Evolutionary conservation across 2,888 invertebrate genomes (phyloP).

Genomic region (Eilema depressum): DNA sequence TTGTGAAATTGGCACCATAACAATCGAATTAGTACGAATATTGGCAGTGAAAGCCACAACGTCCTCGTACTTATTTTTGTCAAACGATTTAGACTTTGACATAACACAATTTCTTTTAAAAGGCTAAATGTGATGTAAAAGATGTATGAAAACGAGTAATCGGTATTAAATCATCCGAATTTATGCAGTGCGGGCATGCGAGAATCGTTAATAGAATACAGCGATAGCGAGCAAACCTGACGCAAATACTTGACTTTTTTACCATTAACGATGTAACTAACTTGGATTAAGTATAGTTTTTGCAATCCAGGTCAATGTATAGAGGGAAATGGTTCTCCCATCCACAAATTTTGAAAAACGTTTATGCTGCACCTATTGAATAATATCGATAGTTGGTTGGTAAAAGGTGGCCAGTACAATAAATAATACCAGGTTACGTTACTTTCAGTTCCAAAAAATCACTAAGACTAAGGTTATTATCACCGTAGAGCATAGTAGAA

Average conservation of each 20-base stretch:
- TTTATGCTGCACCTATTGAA: too few species aligned
- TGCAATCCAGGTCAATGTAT: neutral
- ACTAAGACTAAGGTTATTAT: too few species aligned
- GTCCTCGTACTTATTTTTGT: neutral
- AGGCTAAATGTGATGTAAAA: conserved; percentile 5
- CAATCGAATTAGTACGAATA: too few species aligned
- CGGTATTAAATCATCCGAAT: conserved; percentile 40
- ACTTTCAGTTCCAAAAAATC: too few species aligned
- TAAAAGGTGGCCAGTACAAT: too few species aligned
- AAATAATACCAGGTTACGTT: too few species aligned
- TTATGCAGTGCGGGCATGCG: conserved; percentile 39
- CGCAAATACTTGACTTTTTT: conserved; percentile 20
- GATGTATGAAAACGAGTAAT: conserved; percentile 28
- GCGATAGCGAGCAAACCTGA: conserved; percentile 57
- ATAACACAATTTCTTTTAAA: neutral
- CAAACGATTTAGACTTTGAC: neutral
- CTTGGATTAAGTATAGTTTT: neutral
- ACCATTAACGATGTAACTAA: neutral
- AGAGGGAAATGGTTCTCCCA: too few species aligned
- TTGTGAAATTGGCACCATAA: neutral
- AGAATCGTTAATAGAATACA: conserved; percentile 40
- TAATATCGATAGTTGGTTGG: too few species aligned
- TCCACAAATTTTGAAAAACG: neutral
- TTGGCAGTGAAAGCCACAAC: neutral
- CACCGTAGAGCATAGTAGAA: too few species aligned